These are phyloP conservation scores for Drosophila kikkawai DNA, from an alignment of 1,140 invertebrate genomes.

Conservation along the genomic window DNA sequence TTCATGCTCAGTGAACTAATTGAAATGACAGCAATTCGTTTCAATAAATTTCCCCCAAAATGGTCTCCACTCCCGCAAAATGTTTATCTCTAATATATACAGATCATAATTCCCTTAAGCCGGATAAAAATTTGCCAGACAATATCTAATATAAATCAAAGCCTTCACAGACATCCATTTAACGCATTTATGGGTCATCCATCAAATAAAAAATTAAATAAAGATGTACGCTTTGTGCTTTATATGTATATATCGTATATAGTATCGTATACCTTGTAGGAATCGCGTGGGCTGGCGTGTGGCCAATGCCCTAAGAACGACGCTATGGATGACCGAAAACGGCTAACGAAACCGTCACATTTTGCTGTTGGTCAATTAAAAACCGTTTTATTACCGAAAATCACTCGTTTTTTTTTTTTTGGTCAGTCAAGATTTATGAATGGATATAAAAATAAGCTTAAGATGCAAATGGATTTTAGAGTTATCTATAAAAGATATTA, in stretches of 20 bases:
- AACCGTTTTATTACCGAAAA: slow-evolving; percentile 49
- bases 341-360: slow-evolving; percentile 25
- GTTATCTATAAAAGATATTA: neutral
- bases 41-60: slow-evolving; percentile 6
- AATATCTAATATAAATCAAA: slow-evolving; percentile 32
- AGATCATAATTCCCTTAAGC: neutral
- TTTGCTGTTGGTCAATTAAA: slow-evolving; percentile 37
- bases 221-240: slow-evolving; percentile 26
- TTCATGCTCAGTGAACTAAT: neutral
- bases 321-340: slow-evolving; percentile 22
- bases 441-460: slow-evolving; percentile 14
- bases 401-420: slow-evolving; percentile 10
- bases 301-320: slow-evolving; percentile 57
- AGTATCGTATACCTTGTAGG: slow-evolving; percentile 10
- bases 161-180: slow-evolving; percentile 12
- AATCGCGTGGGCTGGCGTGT: slow-evolving; percentile 63
- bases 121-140: slow-evolving; percentile 7
- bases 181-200: slow-evolving; percentile 39
- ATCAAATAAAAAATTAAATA: slow-evolving; percentile 29
- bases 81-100: neutral
- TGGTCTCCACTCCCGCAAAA: slow-evolving; percentile 2
- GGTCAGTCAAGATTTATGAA: slow-evolving; percentile 27
- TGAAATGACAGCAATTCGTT: slow-evolving; percentile 11
- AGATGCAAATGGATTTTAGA: slow-evolving; percentile 35
- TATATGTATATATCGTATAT: neutral